Conservation (phyloP, 2,113 vertebrate species). For the Entelurus aequoreus region DNA sequence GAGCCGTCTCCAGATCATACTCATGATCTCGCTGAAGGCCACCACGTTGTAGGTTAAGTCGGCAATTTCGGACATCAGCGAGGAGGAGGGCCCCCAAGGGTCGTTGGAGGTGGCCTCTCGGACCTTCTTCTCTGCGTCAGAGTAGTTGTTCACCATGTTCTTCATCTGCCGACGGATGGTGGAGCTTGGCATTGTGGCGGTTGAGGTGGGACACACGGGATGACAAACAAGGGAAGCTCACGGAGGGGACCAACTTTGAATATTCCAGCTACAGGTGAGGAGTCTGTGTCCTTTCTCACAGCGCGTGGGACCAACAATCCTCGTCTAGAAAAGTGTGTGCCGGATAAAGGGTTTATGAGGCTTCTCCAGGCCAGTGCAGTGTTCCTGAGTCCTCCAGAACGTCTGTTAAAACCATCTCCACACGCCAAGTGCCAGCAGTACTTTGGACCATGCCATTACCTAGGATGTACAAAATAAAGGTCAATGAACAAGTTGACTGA, state of each 20-base stretch:
- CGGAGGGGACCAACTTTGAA: slow-evolving; percentile 1
- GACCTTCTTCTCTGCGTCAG: slow-evolving; percentile 95
- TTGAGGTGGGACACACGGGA: slow-evolving; percentile 4
- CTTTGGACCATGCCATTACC: slow-evolving; percentile 68
- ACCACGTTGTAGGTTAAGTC: slow-evolving; percentile 98
- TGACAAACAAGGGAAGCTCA: slow-evolving; percentile 5
- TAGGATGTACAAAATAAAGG: slow-evolving; percentile 48
- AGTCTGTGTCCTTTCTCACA: slow-evolving; percentile 33
- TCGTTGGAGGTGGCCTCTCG: slow-evolving; percentile 96
- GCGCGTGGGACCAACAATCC: slow-evolving; percentile 18
- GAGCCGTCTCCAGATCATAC: slow-evolving; percentile 97
- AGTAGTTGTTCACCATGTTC: slow-evolving; percentile 99
- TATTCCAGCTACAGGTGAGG: slow-evolving; percentile 12
- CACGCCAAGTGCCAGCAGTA: slow-evolving; percentile 50
- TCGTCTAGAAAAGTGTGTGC: slow-evolving; percentile 9
- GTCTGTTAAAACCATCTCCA: slow-evolving; percentile 76
- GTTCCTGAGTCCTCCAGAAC: slow-evolving; percentile 63
- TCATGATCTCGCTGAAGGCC: slow-evolving; percentile 99
- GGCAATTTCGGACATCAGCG: slow-evolving; percentile 95
- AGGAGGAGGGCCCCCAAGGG: slow-evolving; percentile 96
- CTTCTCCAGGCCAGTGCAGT: slow-evolving; percentile 50
- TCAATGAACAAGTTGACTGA: slow-evolving; percentile 1
- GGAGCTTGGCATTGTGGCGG: slow-evolving; percentile 88
- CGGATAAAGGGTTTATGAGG: slow-evolving; percentile 37
- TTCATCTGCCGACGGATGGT: slow-evolving; percentile 96